Evolutionary conservation across 2,113 vertebrate species (phyloP).

Genomic region (Neogale vison): DNA sequence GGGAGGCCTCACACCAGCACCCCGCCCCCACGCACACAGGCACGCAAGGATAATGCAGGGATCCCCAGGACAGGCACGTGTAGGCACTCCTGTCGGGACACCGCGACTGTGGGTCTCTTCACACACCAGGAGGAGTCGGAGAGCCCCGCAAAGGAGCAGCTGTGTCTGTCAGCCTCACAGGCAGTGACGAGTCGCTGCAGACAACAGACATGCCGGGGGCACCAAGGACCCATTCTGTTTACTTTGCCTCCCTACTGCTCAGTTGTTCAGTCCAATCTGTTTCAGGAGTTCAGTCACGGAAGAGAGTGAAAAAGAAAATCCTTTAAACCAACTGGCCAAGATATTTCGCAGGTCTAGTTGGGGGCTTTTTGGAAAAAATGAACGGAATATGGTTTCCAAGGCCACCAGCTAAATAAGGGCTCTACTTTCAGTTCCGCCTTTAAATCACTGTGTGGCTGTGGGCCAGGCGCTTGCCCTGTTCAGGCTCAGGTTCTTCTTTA

Average conservation of each 20-base stretch:
- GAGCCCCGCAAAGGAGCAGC: slow-evolving; percentile 64
- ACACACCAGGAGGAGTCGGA: slow-evolving; percentile 75
- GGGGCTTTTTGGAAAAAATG: slow-evolving; percentile 26
- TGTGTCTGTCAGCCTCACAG: slow-evolving; percentile 74
- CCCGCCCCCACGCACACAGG: neutral
- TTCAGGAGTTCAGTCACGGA: slow-evolving; percentile 73
- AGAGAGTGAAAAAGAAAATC: slow-evolving; percentile 58
- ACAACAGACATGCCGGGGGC: slow-evolving; percentile 71
- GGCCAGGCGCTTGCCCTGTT: neutral
- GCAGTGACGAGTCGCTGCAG: slow-evolving; percentile 49
- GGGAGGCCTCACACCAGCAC: neutral
- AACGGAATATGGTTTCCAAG: neutral
- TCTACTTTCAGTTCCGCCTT: neutral
- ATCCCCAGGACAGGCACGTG: neutral
- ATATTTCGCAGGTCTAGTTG: neutral
- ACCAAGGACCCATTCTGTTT: slow-evolving; percentile 54
- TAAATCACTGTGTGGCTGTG: neutral
- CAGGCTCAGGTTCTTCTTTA: neutral
- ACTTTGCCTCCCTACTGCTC: slow-evolving; percentile 69
- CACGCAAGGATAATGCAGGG: neutral
- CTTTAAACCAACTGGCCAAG: slow-evolving; percentile 16
- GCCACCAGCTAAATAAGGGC: neutral
- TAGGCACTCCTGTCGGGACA: accelerated
- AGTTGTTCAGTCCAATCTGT: slow-evolving; percentile 73
- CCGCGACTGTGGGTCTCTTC: slow-evolving; percentile 21